A percentile compares a stretch with the other conserved stretches of the same genome.
These are phyloP conservation scores for Meloidogyne hapla DNA, from an alignment of 1,140 invertebrate species.

Conservation along the genomic window DNA sequence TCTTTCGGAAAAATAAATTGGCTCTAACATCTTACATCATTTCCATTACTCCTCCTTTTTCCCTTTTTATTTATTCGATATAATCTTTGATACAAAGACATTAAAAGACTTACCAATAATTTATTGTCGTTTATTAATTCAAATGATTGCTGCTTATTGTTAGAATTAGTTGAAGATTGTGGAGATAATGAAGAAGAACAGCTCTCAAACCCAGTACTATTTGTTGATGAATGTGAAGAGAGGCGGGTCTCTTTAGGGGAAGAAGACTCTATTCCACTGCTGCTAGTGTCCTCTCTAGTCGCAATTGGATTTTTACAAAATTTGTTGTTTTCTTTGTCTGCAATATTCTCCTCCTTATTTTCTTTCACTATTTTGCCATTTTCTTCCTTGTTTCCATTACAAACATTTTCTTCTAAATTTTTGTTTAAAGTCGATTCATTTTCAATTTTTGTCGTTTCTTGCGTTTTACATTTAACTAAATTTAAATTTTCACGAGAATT, in stretches of 20 bases:
- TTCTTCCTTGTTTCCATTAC: not conserved
- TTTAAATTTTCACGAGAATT: slow-evolving; percentile 1
- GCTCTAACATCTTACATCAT: no score
- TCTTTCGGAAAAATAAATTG: no score
- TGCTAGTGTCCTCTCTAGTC: not conserved
- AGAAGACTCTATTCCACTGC: not conserved
- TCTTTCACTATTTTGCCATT: not conserved
- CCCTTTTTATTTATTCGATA: not conserved
- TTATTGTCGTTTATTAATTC: not conserved
- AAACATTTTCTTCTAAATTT: not conserved
- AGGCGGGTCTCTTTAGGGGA: not conserved
- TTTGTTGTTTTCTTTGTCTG: not conserved
- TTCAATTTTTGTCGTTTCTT: not conserved
- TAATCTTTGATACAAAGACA: not conserved
- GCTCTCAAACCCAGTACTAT: slow-evolving; percentile 1
- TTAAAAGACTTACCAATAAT: not conserved
- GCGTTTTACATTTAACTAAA: not conserved
- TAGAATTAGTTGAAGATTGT: not conserved
- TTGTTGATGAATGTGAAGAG: slow-evolving; percentile 1
- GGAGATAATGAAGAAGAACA: slow-evolving; percentile 5
- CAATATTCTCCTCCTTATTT: not conserved
- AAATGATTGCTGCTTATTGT: not conserved
- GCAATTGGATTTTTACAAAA: not conserved
- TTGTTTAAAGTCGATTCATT: not conserved
- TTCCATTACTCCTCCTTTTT: not conserved